Evolutionary conservation across 1,140 invertebrate species (phyloP).

Genomic region (Sitophilus oryzae): DNA sequence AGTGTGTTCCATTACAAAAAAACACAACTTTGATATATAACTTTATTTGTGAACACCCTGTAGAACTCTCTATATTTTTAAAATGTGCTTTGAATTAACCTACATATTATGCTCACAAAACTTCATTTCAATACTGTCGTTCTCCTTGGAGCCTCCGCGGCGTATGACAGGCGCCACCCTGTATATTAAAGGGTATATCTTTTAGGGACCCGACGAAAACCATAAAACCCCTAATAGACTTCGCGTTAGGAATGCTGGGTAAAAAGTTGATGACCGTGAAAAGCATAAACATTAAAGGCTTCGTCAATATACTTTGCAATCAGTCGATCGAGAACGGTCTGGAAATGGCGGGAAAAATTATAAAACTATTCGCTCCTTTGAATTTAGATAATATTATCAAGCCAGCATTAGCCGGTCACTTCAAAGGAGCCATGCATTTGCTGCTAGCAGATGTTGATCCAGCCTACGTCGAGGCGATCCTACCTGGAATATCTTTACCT

Average conservation of each 20-base stretch:
- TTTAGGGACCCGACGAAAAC: no score
- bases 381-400: neutral
- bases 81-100: no score
- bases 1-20: no score
- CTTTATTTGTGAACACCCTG: no score
- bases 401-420: neutral
- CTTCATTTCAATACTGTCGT: no score
- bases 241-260: neutral
- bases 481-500: neutral
- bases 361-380: neutral
- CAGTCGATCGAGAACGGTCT: neutral
- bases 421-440: neutral
- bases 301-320: neutral
- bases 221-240: neutral
- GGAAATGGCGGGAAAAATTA: neutral
- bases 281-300: neutral
- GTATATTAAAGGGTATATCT: no score
- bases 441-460: neutral
- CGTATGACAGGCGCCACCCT: no score
- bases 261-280: neutral
- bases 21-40: no score
- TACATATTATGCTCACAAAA: no score
- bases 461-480: neutral
- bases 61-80: no score
- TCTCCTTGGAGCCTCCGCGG: no score